Conservation (phyloP, 2,888 invertebrate species). For the Nymphalis c-album region DNA sequence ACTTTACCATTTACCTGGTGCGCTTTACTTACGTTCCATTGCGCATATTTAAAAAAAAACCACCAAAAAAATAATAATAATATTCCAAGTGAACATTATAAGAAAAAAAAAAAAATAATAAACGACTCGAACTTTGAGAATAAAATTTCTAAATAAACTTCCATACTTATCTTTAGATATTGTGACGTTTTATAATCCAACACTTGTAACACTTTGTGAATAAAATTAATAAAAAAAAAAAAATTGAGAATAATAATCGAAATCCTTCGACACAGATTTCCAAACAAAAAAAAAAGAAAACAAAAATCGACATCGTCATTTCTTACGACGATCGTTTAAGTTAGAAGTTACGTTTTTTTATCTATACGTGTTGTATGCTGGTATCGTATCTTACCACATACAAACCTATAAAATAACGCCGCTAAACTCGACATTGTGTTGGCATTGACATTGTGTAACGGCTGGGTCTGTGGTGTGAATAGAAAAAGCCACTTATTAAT, state of each 20-base stretch:
- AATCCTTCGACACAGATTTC: no score
- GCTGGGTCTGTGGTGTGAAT: slow-evolving; percentile 72
- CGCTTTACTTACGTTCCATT: slow-evolving; percentile 61
- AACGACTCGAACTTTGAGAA: background rate
- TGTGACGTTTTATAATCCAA: slow-evolving; percentile 7
- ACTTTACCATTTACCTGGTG: slow-evolving; percentile 58
- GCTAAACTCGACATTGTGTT: slow-evolving; percentile 53
- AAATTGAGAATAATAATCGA: background rate
- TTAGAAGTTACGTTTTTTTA: no score
- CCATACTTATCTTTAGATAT: slow-evolving; percentile 21
- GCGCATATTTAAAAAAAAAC: slow-evolving; percentile 44
- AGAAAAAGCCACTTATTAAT: slow-evolving; percentile 74
- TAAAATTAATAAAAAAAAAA: background rate
- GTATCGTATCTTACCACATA: slow-evolving; percentile 80
- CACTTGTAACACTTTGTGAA: background rate
- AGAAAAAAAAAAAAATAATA: slow-evolving; percentile 1
- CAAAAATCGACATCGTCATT: no score
- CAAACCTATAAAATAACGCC: slow-evolving; percentile 70
- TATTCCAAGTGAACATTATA: background rate
- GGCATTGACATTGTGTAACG: slow-evolving; percentile 66
- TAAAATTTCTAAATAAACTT: slow-evolving; percentile 10
- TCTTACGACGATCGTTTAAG: background rate
- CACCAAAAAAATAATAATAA: slow-evolving; percentile 14
- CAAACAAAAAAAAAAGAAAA: no score
- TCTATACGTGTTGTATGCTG: slow-evolving; percentile 79